Percentiles rank a stretch among this genome's conserved stretches.
Conservation (phyloP, 2,888 invertebrate genomes). For the Volucella bombylans region DNA sequence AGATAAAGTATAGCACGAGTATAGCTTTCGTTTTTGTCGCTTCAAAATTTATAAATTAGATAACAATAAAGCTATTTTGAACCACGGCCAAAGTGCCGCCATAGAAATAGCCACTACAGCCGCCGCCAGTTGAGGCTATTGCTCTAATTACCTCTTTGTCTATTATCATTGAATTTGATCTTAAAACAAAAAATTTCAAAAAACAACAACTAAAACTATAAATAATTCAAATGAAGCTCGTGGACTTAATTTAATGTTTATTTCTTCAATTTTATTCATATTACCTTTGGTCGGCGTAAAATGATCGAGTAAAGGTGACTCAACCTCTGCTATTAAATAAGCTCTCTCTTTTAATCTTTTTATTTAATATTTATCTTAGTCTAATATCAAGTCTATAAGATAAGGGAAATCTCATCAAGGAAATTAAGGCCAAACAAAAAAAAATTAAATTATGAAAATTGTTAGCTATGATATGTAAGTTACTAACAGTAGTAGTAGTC, state of each 20-base stretch:
- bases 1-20: too few species aligned
- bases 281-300: slow-evolving; percentile 43
- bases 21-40: too few species aligned
- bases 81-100: too few species aligned
- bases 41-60: not conserved
- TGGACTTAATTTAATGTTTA: slow-evolving; percentile 44
- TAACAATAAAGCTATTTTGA: slow-evolving; percentile 1
- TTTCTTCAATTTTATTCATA: slow-evolving; percentile 38
- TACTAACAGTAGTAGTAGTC: too few species aligned
- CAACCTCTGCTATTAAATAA: not conserved
- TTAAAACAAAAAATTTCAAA: slow-evolving; percentile 4
- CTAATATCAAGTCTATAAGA: too few species aligned
- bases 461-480: too few species aligned
- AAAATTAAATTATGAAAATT: too few species aligned
- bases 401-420: too few species aligned
- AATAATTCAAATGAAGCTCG: slow-evolving; percentile 25
- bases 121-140: slow-evolving; percentile 40
- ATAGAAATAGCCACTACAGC: too few species aligned
- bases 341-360: too few species aligned
- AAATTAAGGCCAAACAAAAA: too few species aligned
- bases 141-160: slow-evolving; percentile 54
- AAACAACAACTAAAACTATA: slow-evolving; percentile 4
- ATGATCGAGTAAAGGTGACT: slow-evolving; percentile 1
- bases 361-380: too few species aligned
- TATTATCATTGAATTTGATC: slow-evolving; percentile 47